Evolutionary conservation across 2,888 invertebrate genomes (phyloP), one percentile per base, ranked within the genome.

Genomic region (Pomacea canaliculata): DNA sequence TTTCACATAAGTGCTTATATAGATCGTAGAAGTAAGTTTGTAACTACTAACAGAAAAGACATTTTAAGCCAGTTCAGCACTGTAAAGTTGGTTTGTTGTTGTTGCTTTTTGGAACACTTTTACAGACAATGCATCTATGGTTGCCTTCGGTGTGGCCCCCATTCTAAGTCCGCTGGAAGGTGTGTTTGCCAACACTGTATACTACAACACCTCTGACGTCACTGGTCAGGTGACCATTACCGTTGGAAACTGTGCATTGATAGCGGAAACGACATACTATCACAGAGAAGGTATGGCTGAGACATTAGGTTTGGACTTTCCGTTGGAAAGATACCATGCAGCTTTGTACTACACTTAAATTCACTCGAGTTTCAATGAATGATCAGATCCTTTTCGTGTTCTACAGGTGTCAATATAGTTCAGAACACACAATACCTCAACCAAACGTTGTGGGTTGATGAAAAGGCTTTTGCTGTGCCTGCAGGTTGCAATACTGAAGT

Each of bases 101-200:
- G n/a, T 70, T 12, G 4, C 63, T 2, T 70, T 70, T 7, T 23
- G 51, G 16, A 16, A 59, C 13, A 59, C 23, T 13, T 46, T 9
- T 23, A 8, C 73, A 73, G 73, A 60, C 59, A 67, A 68, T 48
- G 19, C 46, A n/a, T 27, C n/a, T 46, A 7, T 69, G 46, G 74
- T 73, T 10, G n/a, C 60, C 49, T 74, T 74, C 37, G 74, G 68
- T 0, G 74, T 74, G 49, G 74, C 74, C n/a, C 63, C 69, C 19
- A 59, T 59, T 5, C 10, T 74, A 59, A 46, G 8, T 18, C 74
- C 74, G 0, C 2, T 69, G 60, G 16, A 68, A 69, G 74, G 74
- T 7, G 69, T 69, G 9, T 74, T 62, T 27, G 74, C 74, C 69
- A 74, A 74, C 74, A 74, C 74, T 13, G 74, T 49, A n/a, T 74